Conservation (phyloP, 2,888 invertebrate species). For the Tinea semifulvella region DNA sequence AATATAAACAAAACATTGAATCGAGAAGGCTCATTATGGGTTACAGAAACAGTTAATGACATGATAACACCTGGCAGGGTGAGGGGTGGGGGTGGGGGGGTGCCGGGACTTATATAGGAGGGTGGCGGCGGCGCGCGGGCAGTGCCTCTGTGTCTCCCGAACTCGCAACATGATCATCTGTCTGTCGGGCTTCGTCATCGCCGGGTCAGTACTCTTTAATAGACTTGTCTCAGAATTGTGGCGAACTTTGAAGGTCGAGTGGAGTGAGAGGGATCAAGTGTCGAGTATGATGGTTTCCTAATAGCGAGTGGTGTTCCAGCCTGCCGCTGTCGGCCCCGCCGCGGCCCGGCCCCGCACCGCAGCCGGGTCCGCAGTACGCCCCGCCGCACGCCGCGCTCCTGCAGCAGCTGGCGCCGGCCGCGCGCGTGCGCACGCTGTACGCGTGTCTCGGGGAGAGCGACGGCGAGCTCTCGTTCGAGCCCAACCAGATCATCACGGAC, state of each 20-base stretch:
- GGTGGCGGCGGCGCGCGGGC: too few relatives aligned
- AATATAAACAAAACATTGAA: too few relatives aligned
- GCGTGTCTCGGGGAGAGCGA: conserved; percentile 97
- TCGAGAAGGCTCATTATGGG: too few relatives aligned
- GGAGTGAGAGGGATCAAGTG: too few relatives aligned
- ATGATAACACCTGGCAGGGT: too few relatives aligned
- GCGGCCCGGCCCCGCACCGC: background rate
- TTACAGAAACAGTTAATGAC: too few relatives aligned
- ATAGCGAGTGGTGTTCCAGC: background rate
- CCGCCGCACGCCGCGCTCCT: conserved; percentile 13
- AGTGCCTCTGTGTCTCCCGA: too few relatives aligned
- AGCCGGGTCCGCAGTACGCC: background rate
- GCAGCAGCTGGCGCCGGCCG: background rate
- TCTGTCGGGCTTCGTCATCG: conserved; percentile 61
- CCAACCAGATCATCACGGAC: conserved; percentile 97
- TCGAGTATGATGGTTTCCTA: background rate
- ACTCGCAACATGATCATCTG: conserved; percentile 53
- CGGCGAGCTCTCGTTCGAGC: conserved; percentile 96
- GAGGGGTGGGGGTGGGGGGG: background rate
- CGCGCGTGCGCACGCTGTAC: conserved; percentile 89
- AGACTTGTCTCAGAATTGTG: background rate
- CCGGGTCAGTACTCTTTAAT: conserved; percentile 44
- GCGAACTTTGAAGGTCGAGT: background rate
- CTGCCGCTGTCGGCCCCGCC: background rate
- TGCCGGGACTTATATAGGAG: too few relatives aligned